A percentile compares a stretch with the other conserved stretches of the same genome.
These are phyloP conservation scores for Opisthograptis luteolata DNA, from an alignment of 2,888 invertebrate species.

Conservation along the genomic window DNA sequence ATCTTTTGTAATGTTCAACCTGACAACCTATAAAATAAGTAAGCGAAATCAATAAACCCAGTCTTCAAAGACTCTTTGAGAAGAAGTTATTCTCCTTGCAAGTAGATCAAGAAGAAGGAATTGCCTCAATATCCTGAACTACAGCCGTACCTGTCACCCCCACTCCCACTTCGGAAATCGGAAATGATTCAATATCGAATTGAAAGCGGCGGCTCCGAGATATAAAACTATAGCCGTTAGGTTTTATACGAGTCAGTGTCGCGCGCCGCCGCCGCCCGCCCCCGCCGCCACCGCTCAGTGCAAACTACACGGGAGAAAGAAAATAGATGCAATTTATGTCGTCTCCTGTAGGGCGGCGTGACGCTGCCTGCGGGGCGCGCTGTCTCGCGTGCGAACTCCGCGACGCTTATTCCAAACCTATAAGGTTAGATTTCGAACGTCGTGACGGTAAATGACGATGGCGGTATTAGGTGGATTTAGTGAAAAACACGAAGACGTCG, in stretches of 20 bases:
- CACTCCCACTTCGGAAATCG: constrained; percentile 28
- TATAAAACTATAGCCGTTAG: constrained; percentile 30
- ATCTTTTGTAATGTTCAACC: too few species aligned
- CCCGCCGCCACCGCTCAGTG: constrained; percentile 10
- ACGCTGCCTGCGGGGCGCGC: constrained; percentile 20
- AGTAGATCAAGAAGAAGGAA: constrained; percentile 30
- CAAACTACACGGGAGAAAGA: constrained; percentile 37
- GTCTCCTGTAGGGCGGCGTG: constrained; percentile 32
- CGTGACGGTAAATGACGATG: constrained; percentile 6
- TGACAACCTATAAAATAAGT: constrained; percentile 2
- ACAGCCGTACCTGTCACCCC: constrained; percentile 24
- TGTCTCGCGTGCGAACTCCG: background rate
- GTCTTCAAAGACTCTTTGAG: constrained; percentile 17
- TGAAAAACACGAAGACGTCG: constrained; percentile 37
- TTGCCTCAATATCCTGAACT: constrained; percentile 32
- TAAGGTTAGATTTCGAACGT: constrained; percentile 19
- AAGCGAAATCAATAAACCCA: constrained; percentile 19
- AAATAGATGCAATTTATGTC: constrained; percentile 50
- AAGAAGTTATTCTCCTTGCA: constrained; percentile 20
- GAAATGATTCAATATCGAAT: constrained; percentile 39
- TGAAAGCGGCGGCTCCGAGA: constrained; percentile 26
- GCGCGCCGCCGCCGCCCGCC: background rate
- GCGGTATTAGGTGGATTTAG: constrained; percentile 38
- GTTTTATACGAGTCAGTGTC: constrained; percentile 8
- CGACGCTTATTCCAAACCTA: background rate